Base-by-base conservation (phyloP, 2,113 vertebrate genomes). In the Falcunculus frontatus region DNA sequence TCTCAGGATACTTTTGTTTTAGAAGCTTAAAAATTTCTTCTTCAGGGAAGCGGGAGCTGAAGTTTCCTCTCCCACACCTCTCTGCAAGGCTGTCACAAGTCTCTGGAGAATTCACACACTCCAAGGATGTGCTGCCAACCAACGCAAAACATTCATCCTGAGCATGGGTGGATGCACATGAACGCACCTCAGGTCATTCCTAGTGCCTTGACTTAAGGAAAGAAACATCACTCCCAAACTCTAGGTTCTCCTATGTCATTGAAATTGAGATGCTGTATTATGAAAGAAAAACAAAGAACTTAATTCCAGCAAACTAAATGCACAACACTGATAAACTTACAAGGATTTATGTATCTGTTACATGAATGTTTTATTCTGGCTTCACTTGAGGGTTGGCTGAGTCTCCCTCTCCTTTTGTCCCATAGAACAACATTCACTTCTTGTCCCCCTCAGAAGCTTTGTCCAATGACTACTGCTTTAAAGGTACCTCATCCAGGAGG, bases 141-240 rank as follows among this genome's bases (percentile, higher is more conserved):
- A n/a, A 37, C 0, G 0, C 3, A 6, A 64, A 73, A 32, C 1
- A 1, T 35, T 85, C 27, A 23, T 49, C n/a, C 59, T 26, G 25
- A 88, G 59, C 41, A 35, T 1, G 1, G 42, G 8, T 84, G 50
- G 42, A 57, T 56, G 68, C 55, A 49, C 27, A 23, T 5, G 75
- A 50, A 35, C 7, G 7, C n/a, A 73, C n/a, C 41, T 10, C 63
- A 69, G 68, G 42, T 65, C 72, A 17, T 49, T 65, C 55, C 30
- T 2, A 7, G 4, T 23, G 26, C 70, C 33, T 62, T 80, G 44
- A 46, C 29, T 62, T 2, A 4, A 57, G 72, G 32, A 69, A 62
- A 26, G 10, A 81, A 92, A 33, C 19, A n/a, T 30, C 4, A 1
- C 35, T 70, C 42, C 50, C 70, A 89, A 39, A 65, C 15, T 63